Evolutionary conservation across 2,888 invertebrate genomes (phyloP).

Genomic region (Heteromurus nitidus): DNA sequence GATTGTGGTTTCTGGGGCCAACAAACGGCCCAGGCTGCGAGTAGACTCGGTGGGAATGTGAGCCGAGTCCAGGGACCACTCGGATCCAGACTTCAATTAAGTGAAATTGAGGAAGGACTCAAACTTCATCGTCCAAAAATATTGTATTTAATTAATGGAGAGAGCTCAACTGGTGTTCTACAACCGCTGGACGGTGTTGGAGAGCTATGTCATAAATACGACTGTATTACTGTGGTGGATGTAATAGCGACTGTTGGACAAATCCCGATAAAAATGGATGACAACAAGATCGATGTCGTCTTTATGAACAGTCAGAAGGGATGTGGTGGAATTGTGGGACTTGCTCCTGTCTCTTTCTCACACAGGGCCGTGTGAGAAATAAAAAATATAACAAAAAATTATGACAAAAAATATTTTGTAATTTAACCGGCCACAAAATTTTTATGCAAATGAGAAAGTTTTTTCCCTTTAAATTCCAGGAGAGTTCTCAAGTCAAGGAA

Average conservation of each 20-base stretch:
- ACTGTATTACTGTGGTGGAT: background rate
- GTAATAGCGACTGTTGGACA: background rate
- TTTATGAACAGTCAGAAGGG: background rate
- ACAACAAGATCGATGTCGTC: background rate
- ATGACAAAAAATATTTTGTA: no score
- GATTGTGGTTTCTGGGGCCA: slow-evolving; percentile 87
- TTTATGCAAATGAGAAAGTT: no score
- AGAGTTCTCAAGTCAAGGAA: background rate
- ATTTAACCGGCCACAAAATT: no score
- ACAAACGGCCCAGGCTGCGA: background rate
- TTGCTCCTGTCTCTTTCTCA: slow-evolving; percentile 82
- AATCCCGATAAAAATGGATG: no score
- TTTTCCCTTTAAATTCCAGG: background rate
- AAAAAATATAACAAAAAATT: background rate
- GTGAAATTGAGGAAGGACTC: slow-evolving; percentile 79
- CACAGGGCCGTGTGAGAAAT: slow-evolving; percentile 80
- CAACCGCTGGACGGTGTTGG: slow-evolving; percentile 89
- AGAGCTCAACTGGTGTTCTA: slow-evolving; percentile 88
- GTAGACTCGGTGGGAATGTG: background rate
- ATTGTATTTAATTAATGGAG: slow-evolving; percentile 89
- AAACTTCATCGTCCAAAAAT: slow-evolving; percentile 81
- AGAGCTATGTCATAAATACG: slow-evolving; percentile 85
- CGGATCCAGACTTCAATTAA: slow-evolving; percentile 79
- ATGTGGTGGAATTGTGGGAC: background rate
- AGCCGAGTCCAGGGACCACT: background rate